These are phyloP conservation scores for Tupiocoris notatus DNA, from an alignment of 2,888 invertebrate species.

Conservation along the genomic window DNA sequence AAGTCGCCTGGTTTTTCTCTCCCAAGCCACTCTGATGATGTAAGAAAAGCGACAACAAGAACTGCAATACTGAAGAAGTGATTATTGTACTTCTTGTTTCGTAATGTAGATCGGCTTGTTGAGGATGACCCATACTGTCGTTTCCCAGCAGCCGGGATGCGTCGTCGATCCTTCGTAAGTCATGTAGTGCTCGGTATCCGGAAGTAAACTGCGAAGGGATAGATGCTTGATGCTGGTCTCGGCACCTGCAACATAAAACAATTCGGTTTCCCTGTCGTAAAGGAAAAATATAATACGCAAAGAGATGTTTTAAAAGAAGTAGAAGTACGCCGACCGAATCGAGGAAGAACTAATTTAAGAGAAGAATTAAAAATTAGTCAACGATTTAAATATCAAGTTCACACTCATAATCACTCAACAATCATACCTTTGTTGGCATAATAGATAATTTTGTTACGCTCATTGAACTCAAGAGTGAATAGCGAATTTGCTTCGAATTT, in stretches of 20 bases:
- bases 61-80: no score
- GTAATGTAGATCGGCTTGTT: slow-evolving; percentile 98
- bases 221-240: slow-evolving; percentile 80
- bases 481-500: no score
- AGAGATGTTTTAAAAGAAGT: background rate
- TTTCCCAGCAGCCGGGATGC: slow-evolving; percentile 98
- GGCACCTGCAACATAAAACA: slow-evolving; percentile 66
- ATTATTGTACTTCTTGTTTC: slow-evolving; percentile 90
- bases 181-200: slow-evolving; percentile 90
- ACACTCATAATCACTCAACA: no score
- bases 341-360: background rate
- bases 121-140: slow-evolving; percentile 97
- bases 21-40: no score
- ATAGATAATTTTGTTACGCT: no score
- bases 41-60: no score
- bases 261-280: no score
- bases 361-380: background rate
- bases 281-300: no score
- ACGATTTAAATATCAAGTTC: no score
- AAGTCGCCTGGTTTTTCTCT: no score
- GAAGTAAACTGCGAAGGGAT: slow-evolving; percentile 80
- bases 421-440: no score
- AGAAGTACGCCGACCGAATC: background rate
- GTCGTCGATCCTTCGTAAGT: slow-evolving; percentile 98
- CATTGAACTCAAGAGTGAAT: no score